A percentile compares a stretch with the other conserved stretches of the same genome.
Evolutionary conservation across 1,140 invertebrate genomes (phyloP).

Genomic region (Tetramorium simillimum): DNA sequence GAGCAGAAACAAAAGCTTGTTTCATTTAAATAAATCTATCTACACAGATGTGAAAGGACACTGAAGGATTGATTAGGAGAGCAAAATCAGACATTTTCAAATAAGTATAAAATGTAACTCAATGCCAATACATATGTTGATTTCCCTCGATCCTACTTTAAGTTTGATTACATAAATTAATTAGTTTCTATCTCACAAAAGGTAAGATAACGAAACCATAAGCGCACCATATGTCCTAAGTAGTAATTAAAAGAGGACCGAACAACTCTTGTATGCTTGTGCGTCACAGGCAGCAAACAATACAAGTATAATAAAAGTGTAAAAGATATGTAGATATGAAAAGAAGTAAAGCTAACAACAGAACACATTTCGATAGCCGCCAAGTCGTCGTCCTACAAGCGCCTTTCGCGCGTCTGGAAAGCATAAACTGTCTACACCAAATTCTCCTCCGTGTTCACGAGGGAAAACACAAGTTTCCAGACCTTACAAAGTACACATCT

Average conservation of each 20-base stretch:
- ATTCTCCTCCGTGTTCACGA: neutral
- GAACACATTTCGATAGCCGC: neutral
- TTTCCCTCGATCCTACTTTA: neutral
- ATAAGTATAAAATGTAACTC: neutral
- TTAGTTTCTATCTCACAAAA: neutral
- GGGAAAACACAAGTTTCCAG: neutral
- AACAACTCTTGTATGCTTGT: neutral
- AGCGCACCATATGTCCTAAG: neutral
- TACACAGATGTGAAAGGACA: neutral
- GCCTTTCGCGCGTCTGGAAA: neutral
- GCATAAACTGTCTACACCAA: neutral
- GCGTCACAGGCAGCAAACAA: neutral
- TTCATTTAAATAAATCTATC: neutral
- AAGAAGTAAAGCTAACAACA: neutral
- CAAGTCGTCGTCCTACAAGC: neutral
- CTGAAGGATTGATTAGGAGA: neutral
- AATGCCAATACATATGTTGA: neutral
- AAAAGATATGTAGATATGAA: neutral
- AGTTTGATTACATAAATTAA: neutral
- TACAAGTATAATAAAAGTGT: neutral
- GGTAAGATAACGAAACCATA: neutral
- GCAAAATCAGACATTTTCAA: neutral
- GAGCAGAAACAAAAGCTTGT: neutral
- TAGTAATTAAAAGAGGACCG: neutral
- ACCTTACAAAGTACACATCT: neutral